phyloP scores from a whole-genome alignment of 2,797 vertebrate species.

The Balearica regulorum region DNA sequence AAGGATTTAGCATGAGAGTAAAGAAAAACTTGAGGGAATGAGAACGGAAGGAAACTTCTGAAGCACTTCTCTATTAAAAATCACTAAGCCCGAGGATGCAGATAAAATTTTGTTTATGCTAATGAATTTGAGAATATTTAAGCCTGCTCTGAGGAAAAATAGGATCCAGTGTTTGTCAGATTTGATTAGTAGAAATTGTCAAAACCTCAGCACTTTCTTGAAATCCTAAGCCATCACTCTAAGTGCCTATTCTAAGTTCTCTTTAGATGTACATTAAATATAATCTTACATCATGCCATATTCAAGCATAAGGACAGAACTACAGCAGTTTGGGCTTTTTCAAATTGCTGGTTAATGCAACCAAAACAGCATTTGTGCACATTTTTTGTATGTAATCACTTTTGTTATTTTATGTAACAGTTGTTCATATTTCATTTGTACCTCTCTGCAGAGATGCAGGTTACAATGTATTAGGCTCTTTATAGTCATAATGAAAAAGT shows the following conservation, averaged over 20 bases:
- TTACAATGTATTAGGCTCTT: not conserved
- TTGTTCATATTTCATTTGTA: not conserved
- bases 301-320: not conserved
- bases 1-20: not conserved
- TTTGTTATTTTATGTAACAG: not conserved
- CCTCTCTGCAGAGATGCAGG: not conserved
- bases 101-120: not conserved
- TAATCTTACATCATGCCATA: accelerated
- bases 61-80: not conserved
- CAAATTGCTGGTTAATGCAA: not conserved
- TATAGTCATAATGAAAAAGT: not conserved
- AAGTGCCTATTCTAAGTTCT: not conserved
- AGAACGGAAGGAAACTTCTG: not conserved
- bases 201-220: not conserved
- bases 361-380: not conserved
- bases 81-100: not conserved
- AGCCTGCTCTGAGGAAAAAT: accelerated
- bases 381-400: not conserved
- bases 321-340: not conserved
- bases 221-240: not conserved
- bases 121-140: not conserved
- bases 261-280: not conserved
- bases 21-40: not conserved
- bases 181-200: not conserved
- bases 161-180: not conserved